These are phyloP conservation scores for Drosophila kohkoa DNA, from an alignment of 1,140 invertebrate species.

Conservation along the genomic window DNA sequence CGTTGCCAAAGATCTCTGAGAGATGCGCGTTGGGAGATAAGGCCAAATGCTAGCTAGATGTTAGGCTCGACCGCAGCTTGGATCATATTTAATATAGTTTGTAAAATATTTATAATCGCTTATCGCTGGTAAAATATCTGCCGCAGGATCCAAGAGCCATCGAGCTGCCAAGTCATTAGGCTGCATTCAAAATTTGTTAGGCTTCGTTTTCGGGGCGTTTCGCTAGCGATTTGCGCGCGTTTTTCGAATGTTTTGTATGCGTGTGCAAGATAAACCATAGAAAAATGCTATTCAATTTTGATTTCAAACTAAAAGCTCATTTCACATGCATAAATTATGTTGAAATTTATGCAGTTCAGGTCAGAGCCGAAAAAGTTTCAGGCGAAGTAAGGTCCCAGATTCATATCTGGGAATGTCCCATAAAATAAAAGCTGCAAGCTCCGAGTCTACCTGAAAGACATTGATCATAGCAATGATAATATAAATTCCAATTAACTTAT, in stretches of 20 bases:
- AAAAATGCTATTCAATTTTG: constrained; percentile 12
- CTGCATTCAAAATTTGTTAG: constrained; percentile 32
- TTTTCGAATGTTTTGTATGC: not conserved
- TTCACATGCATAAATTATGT: constrained; percentile 66
- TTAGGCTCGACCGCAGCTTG: constrained; percentile 9
- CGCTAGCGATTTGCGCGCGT: constrained; percentile 10
- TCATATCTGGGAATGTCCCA: constrained; percentile 40
- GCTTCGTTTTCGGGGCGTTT: constrained; percentile 30
- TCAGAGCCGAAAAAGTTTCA: constrained; percentile 12
- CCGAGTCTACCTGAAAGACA: constrained; percentile 43
- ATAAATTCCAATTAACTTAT: constrained; percentile 81
- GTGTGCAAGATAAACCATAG: not conserved
- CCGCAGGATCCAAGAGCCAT: constrained; percentile 41
- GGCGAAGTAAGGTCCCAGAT: constrained; percentile 38
- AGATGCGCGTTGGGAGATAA: constrained; percentile 73
- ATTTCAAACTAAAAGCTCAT: constrained; percentile 64
- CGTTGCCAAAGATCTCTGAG: constrained; percentile 61
- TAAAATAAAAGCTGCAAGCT: constrained; percentile 32
- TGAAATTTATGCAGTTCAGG: constrained; percentile 61
- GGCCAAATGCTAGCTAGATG: constrained; percentile 30
- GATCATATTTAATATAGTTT: constrained; percentile 71
- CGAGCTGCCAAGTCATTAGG: constrained; percentile 72
- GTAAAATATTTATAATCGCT: constrained; percentile 69
- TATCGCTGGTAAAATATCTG: constrained; percentile 38
- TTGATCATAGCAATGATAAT: constrained; percentile 76